Evolutionary conservation across 2,113 vertebrate genomes (phyloP).

Genomic region (Silurus asotus): DNA sequence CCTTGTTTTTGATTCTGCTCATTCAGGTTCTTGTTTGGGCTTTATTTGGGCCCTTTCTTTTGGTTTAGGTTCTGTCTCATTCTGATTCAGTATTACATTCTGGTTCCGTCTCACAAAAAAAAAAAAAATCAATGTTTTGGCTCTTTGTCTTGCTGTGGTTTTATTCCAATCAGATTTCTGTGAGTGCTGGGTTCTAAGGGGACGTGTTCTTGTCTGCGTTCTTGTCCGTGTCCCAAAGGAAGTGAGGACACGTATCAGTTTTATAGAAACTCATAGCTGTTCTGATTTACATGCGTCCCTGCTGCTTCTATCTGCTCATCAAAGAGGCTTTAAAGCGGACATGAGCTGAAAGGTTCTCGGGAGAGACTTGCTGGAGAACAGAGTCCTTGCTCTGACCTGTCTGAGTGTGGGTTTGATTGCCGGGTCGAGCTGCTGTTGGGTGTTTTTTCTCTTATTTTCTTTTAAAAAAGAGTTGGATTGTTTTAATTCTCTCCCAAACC

Average conservation of each 20-base stretch:
- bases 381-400: slow-evolving; percentile 8
- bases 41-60: neutral
- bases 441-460: neutral
- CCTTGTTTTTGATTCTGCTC: neutral
- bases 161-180: neutral
- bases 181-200: neutral
- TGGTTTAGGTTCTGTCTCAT: neutral
- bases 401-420: slow-evolving; percentile 1
- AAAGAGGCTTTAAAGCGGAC: neutral
- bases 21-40: neutral
- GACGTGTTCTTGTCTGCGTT: neutral
- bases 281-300: neutral
- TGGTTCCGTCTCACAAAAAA: no score
- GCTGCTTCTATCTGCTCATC: neutral
- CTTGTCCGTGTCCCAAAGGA: neutral
- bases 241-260: neutral
- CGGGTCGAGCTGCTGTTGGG: neutral
- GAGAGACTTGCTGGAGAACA: neutral
- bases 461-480: slow-evolving; percentile 10
- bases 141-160: neutral
- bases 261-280: neutral
- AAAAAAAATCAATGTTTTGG: neutral
- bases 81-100: no score
- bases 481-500: slow-evolving; percentile 34
- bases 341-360: neutral